A percentile compares a stretch with the other conserved stretches of the same genome.
phyloP scores from a whole-genome alignment of 2,797 vertebrate species.

The Ceryle rudis region DNA sequence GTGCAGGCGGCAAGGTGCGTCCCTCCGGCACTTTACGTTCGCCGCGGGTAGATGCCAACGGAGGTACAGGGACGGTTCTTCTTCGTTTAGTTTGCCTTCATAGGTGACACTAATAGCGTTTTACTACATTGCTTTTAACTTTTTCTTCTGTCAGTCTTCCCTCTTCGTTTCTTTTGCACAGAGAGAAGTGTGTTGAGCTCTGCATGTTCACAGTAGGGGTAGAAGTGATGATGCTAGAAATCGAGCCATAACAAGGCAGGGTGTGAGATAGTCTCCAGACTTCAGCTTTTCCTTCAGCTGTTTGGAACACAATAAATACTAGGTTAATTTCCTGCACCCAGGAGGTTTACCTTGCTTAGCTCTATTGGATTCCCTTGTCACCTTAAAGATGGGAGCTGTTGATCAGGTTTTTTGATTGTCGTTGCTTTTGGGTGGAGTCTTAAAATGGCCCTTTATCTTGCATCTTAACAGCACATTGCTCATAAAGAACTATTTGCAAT shows the following conservation, averaged over 20 bases:
- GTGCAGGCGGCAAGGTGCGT: too few relatives aligned
- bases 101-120: fast-evolving
- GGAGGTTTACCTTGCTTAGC: background rate
- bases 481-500: background rate
- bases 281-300: background rate
- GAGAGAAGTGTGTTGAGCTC: too few relatives aligned
- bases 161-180: background rate
- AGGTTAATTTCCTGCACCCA: background rate
- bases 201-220: background rate
- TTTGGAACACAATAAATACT: too few relatives aligned
- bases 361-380: background rate
- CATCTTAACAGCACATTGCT: background rate
- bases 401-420: background rate
- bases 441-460: background rate
- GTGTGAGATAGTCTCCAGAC: background rate
- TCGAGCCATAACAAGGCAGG: fast-evolving
- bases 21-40: background rate
- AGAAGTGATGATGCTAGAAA: background rate
- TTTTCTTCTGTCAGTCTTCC: background rate
- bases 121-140: fast-evolving
- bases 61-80: fast-evolving
- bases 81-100: fast-evolving
- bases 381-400: background rate
- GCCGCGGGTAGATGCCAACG: fast-evolving
- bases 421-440: background rate